Evolutionary conservation across 2,888 invertebrate genomes (phyloP).

Genomic region (Leptopilina myrica): DNA sequence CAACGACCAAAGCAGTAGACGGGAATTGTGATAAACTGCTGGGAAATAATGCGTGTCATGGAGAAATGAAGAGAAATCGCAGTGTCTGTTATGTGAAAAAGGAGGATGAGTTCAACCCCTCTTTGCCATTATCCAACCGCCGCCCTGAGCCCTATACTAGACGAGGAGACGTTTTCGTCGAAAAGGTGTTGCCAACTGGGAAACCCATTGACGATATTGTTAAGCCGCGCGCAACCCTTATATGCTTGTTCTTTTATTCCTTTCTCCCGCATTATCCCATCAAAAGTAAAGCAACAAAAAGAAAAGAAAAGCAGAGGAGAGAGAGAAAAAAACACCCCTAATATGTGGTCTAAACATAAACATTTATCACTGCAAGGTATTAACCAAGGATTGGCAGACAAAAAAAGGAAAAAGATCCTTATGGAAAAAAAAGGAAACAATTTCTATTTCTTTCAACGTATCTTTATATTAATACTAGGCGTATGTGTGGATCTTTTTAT

Average conservation of each 20-base stretch:
- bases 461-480: too few species aligned
- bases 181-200: conserved; percentile 49
- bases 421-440: too few species aligned
- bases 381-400: background rate
- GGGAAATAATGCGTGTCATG: conserved; percentile 64
- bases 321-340: background rate
- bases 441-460: too few species aligned
- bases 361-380: background rate
- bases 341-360: conserved; percentile 16
- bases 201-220: conserved; percentile 50
- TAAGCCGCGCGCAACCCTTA: conserved; percentile 41
- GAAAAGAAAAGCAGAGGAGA: background rate
- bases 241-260: background rate
- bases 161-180: conserved; percentile 26
- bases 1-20: conserved; percentile 49
- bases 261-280: background rate
- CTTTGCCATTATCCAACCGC: conserved; percentile 33
- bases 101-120: conserved; percentile 19
- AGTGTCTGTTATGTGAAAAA: conserved; percentile 33
- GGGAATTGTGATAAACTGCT: conserved; percentile 67
- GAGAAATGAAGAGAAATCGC: conserved; percentile 68
- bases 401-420: background rate
- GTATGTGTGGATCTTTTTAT: too few species aligned
- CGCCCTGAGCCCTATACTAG: background rate
- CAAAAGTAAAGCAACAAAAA: too few species aligned